Evolutionary conservation across 2,888 invertebrate genomes (phyloP).

Genomic region (Allolobophora icterica): DNA sequence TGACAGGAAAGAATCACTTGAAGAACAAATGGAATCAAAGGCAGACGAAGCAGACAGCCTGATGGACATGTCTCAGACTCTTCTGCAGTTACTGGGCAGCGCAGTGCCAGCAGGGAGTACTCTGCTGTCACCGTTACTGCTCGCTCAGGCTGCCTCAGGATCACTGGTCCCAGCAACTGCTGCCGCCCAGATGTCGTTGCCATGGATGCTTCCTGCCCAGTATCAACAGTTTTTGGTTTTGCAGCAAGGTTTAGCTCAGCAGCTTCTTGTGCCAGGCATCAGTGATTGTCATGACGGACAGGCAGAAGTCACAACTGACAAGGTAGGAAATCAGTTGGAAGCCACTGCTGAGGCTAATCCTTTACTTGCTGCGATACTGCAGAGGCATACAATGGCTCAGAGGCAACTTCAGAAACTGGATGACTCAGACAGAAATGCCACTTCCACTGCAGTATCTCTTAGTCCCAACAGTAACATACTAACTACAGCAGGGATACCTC

Average conservation of each 20-base stretch:
- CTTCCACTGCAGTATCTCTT: not conserved
- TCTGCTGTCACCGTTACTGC: conserved; percentile 12
- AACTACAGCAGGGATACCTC: not conserved
- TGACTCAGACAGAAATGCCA: conserved; percentile 18
- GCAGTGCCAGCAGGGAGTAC: conserved; percentile 20
- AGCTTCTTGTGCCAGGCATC: not conserved
- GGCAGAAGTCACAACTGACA: not conserved
- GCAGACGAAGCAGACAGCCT: conserved; percentile 19
- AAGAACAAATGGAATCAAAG: conserved; percentile 17
- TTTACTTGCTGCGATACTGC: conserved; percentile 18
- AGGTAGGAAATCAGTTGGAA: conserved; percentile 4
- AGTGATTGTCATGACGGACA: conserved; percentile 17
- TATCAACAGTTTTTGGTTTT: conserved; percentile 19
- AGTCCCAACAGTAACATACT: not conserved
- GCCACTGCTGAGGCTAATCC: conserved; percentile 21
- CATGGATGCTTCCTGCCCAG: conserved; percentile 27
- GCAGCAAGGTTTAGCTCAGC: conserved; percentile 18
- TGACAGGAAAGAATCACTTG: not conserved
- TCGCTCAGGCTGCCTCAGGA: conserved; percentile 25
- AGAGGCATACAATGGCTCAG: conserved; percentile 18
- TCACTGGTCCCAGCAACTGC: conserved; percentile 22
- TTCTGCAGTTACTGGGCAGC: conserved; percentile 20
- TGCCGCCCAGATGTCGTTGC: conserved; percentile 23
- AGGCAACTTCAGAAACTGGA: conserved; percentile 1
- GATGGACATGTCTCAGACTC: conserved; percentile 23